Percentiles rank a stretch among this genome's conserved stretches.
Conservation (phyloP, 1,140 invertebrate genomes). For the Eurosta solidaginis region DNA sequence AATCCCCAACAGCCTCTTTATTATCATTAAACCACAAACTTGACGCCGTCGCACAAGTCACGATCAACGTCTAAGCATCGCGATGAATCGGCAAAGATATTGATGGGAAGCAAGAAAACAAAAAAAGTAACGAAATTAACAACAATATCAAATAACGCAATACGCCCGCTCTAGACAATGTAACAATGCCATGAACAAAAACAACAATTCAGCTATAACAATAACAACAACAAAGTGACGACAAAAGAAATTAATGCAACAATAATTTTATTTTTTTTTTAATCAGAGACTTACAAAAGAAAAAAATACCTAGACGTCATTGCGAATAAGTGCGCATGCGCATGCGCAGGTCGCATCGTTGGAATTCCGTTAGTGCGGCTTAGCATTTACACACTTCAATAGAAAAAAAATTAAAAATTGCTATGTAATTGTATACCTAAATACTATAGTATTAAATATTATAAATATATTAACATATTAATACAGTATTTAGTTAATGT, state of each 20-base stretch:
- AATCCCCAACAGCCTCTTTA: constrained; percentile 7
- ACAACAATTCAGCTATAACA: not conserved
- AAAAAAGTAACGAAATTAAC: not conserved
- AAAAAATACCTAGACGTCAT: not conserved
- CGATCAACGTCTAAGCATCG: not conserved
- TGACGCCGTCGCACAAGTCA: not conserved
- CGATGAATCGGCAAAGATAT: not conserved
- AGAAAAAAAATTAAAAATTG: not conserved
- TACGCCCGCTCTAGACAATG: not conserved
- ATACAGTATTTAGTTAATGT: not conserved
- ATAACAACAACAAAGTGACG: not conserved
- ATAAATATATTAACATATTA: not conserved
- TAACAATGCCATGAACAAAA: not conserved
- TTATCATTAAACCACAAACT: constrained; percentile 20
- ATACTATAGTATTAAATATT: not conserved
- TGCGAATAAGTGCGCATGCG: not conserved
- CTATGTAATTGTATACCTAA: not conserved
- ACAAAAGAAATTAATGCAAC: constrained; percentile 13
- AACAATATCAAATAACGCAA: not conserved
- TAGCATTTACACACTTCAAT: not conserved
- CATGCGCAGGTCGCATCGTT: not conserved
- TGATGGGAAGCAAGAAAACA: not conserved
- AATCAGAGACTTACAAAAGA: no score
- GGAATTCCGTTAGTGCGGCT: not conserved
- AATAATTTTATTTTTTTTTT: no score